Evolutionary conservation across 1,140 invertebrate genomes (phyloP).

Genomic region (Papilio polytes): DNA sequence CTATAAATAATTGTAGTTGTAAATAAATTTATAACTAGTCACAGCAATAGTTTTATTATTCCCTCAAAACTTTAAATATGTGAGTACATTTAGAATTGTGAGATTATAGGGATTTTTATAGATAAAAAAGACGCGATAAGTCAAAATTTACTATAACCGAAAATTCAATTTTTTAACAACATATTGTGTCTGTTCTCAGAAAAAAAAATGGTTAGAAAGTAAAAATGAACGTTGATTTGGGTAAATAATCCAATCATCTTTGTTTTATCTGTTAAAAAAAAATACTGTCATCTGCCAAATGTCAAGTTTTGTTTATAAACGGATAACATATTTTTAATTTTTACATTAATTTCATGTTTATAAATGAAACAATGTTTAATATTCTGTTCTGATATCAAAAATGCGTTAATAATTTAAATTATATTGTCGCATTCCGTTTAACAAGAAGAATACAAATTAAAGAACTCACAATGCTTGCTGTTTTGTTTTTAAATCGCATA

Average conservation of each 20-base stretch:
- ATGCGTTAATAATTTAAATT: background rate
- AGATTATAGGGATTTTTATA: no score
- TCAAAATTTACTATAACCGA: no score
- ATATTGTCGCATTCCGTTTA: background rate
- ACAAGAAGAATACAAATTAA: background rate
- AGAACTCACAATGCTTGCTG: slow-evolving; percentile 53
- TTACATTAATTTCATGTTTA: background rate
- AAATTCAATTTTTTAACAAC: no score
- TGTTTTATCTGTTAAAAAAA: background rate
- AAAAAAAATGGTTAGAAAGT: background rate
- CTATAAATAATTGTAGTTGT: background rate
- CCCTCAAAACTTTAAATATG: background rate
- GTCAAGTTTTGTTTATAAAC: background rate
- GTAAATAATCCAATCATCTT: background rate
- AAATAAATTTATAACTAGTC: background rate
- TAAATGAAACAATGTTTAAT: background rate
- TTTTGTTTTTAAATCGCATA: slow-evolving; percentile 57
- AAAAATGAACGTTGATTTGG: background rate
- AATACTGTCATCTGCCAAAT: background rate
- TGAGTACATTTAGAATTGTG: no score
- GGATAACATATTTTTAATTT: background rate
- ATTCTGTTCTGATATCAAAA: background rate
- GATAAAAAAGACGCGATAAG: no score
- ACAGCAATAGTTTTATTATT: background rate
- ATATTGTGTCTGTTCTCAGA: background rate